Evolutionary conservation across 1,140 invertebrate genomes (phyloP).

Genomic region (Eciton burchellii): DNA sequence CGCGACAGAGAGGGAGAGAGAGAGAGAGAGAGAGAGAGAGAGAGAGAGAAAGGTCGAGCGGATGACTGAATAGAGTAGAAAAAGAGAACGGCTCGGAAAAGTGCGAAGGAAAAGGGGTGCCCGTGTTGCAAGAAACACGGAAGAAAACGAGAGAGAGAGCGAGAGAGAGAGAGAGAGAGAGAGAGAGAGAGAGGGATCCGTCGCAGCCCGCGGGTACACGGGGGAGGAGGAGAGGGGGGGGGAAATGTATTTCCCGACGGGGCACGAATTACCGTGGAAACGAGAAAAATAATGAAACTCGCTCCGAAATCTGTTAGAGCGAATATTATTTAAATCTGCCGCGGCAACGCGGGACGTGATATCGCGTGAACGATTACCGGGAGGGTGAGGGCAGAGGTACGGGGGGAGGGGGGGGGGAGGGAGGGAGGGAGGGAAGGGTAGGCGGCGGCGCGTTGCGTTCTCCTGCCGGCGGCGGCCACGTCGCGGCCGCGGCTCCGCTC

Average conservation of each 20-base stretch:
- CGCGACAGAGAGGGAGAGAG: neutral
- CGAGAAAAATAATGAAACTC: constrained; percentile 75
- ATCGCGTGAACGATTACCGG: constrained; percentile 73
- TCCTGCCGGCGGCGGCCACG: constrained; percentile 12
- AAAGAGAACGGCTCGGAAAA: constrained; percentile 18
- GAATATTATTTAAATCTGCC: constrained; percentile 77
- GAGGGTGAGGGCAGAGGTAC: constrained; percentile 35
- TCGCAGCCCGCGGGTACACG: constrained; percentile 25
- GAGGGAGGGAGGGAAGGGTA: too few relatives aligned
- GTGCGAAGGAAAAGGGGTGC: constrained; percentile 21
- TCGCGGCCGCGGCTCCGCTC: constrained; percentile 13
- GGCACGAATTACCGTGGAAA: constrained; percentile 72
- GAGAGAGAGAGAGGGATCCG: neutral
- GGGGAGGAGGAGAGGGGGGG: too few relatives aligned
- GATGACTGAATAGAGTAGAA: constrained; percentile 23
- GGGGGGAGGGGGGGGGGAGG: too few relatives aligned
- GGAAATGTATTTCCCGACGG: constrained; percentile 70
- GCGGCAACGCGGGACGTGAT: constrained; percentile 69
- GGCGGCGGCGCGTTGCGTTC: too few relatives aligned
- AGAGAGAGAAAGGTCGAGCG: constrained; percentile 1
- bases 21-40: neutral
- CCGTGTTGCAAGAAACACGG: constrained; percentile 23
- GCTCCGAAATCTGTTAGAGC: constrained; percentile 75
- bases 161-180: neutral
- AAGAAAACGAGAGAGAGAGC: constrained; percentile 26